phyloP scores from a whole-genome alignment of 2,888 invertebrate genomes.

The Vannuccia rotundouncinata region DNA sequence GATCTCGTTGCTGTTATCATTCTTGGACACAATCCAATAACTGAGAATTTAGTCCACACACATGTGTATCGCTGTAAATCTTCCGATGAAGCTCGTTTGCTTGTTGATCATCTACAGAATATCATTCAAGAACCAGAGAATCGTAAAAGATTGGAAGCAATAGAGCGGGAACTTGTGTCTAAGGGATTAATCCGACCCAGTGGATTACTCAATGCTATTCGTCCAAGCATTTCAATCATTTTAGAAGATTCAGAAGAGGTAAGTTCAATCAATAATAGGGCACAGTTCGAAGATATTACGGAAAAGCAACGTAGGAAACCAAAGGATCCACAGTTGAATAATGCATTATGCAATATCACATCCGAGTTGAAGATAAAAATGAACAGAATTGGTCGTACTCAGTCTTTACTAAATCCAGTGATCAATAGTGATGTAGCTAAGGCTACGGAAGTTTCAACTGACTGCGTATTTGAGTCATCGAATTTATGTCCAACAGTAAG shows the following conservation, averaged over 20 bases:
- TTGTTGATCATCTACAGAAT: constrained; percentile 75
- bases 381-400: not conserved
- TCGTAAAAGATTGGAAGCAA: constrained; percentile 74
- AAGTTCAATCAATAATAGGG: too few species aligned
- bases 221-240: not conserved
- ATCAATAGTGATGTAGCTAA: not conserved
- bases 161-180: constrained; percentile 60
- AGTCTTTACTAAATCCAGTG: not conserved
- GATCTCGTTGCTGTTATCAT: constrained; percentile 89
- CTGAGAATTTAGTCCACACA: constrained; percentile 85
- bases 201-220: not conserved
- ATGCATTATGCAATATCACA: not conserved
- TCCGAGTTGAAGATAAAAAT: not conserved
- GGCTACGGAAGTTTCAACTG: not conserved
- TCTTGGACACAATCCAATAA: constrained; percentile 83
- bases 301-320: not conserved
- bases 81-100: constrained; percentile 78
- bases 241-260: not conserved
- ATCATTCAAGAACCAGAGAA: constrained; percentile 74
- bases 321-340: not conserved
- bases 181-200: not conserved
- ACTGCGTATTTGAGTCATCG: not conserved
- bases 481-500: too few species aligned
- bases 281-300: too few species aligned
- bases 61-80: constrained; percentile 91